Conservation (phyloP, 2,888 invertebrate species). For the Crocallis elinguaria region DNA sequence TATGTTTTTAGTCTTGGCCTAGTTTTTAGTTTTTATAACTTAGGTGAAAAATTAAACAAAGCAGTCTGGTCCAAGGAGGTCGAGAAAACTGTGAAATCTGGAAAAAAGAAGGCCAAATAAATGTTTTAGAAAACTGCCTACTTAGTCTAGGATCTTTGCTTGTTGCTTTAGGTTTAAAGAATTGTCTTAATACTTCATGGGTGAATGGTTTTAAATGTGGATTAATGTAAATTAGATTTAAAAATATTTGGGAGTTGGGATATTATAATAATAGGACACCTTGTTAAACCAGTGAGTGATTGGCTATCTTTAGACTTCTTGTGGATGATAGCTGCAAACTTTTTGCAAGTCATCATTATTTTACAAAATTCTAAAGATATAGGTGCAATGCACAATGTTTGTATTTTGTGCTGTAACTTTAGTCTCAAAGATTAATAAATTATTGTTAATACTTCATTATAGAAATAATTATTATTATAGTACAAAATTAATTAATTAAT, state of each 20-base stretch:
- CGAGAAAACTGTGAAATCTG: constrained; percentile 74
- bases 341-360: not conserved
- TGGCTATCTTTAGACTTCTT: not conserved
- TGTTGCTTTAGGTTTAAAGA: constrained; percentile 26
- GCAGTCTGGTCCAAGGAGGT: constrained; percentile 90
- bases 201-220: constrained; percentile 23
- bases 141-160: constrained; percentile 22
- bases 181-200: constrained; percentile 20
- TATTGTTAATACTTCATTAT: not conserved
- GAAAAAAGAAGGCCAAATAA: constrained; percentile 81
- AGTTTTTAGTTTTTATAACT: constrained; percentile 86
- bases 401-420: too few species aligned
- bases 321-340: not conserved
- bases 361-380: too few species aligned
- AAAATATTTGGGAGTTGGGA: not conserved
- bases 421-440: not conserved
- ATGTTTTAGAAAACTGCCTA: constrained; percentile 23
- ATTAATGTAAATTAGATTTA: constrained; percentile 3
- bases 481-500: not conserved
- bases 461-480: not conserved
- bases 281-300: not conserved
- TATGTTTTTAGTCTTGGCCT: constrained; percentile 87
- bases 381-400: too few species aligned
- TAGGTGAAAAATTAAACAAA: constrained; percentile 90
- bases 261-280: not conserved